Evolutionary conservation across 2,113 vertebrate species (phyloP), one percentile per base, ranked within the genome.

Genomic region (Micromys minutus): DNA sequence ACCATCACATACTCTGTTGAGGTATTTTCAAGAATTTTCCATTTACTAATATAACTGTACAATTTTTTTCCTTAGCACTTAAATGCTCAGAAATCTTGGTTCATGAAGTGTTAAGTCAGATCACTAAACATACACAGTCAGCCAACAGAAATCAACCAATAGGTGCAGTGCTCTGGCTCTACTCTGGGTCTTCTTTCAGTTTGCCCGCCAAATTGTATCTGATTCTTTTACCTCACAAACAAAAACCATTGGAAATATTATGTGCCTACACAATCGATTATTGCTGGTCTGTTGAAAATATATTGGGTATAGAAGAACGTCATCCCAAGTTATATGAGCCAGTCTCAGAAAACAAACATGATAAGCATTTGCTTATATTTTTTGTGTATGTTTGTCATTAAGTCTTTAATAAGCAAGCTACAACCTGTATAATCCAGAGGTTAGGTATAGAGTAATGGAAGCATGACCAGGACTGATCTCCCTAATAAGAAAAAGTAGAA

Each of bases 1-100:
- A 67, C 12, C 31, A 67, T 15, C 22, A 63, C 26, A 63, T 63
- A 63, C 9, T 26, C 22, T 57, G 16, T 63, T 26, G 24, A 63
- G 61, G 29, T 5, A 67, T 31, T 67, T 67, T 11, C 4, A 90
- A 84, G 57, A 55, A 5, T 1, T 52, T 89, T 36, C 42, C 34
- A 77, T 72, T 72, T 91, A 71, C 11, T n/a, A 13, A 94, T 47
- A 94, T 12, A 92, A 87, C 79, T 31, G 45, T 84, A 5, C 34
- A 91, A 80, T 87, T 69, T 90, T 11, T 31, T 94, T 90, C 45
- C 59, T 79, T 87, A 45, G 21, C 10, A 76, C 34, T 89, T 81
- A 86, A 17, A 45, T 89, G 9, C 83, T 87, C 21, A 90, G 45
- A 94, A 96, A 83, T 21, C 74, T 29, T 21, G 13, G 4, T 6